A percentile compares a stretch with the other conserved stretches of the same genome.
phyloP scores from a whole-genome alignment of 2,113 vertebrate species.

The Psettodes erumei region DNA sequence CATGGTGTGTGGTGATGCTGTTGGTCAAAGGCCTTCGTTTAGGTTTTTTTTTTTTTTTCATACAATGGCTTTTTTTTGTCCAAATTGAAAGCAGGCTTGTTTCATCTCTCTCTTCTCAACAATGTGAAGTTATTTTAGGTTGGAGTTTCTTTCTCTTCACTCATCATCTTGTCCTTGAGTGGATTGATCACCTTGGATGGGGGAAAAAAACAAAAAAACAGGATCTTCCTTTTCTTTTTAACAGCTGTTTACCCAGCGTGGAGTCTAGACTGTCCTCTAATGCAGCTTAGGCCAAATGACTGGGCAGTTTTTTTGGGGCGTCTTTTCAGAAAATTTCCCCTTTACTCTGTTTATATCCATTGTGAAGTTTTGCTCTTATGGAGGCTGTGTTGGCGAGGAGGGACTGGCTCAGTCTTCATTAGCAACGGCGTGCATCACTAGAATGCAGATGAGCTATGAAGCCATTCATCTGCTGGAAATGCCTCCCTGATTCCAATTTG shows the following conservation, averaged over 20 bases:
- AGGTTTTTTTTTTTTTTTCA: too few relatives aligned
- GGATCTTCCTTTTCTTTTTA: constrained; percentile 31
- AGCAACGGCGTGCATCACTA: constrained; percentile 72
- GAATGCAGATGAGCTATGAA: constrained; percentile 83
- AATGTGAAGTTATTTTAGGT: constrained; percentile 49
- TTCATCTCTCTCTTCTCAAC: constrained; percentile 33
- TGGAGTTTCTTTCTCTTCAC: constrained; percentile 20
- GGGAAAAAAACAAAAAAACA: not conserved
- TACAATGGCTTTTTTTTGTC: constrained; percentile 55
- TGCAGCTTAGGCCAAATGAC: constrained; percentile 32
- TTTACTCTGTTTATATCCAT: constrained; percentile 45
- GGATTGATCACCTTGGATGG: constrained; percentile 38
- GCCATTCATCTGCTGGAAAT: constrained; percentile 79
- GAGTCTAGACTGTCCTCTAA: constrained; percentile 13
- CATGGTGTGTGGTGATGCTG: constrained; percentile 37
- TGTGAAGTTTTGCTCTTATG: constrained; percentile 54
- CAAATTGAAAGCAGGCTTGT: constrained; percentile 36
- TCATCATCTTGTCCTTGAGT: constrained; percentile 41
- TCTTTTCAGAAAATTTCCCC: constrained; percentile 33
- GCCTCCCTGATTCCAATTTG: constrained; percentile 81
- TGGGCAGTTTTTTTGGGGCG: constrained; percentile 20
- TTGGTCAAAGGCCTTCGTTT: constrained; percentile 52
- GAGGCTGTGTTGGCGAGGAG: constrained; percentile 56
- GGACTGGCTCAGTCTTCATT: constrained; percentile 79
- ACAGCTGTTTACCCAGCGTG: constrained; percentile 29